Evolutionary conservation across 2,888 invertebrate genomes (phyloP).

Genomic region (Oligia strigilis): DNA sequence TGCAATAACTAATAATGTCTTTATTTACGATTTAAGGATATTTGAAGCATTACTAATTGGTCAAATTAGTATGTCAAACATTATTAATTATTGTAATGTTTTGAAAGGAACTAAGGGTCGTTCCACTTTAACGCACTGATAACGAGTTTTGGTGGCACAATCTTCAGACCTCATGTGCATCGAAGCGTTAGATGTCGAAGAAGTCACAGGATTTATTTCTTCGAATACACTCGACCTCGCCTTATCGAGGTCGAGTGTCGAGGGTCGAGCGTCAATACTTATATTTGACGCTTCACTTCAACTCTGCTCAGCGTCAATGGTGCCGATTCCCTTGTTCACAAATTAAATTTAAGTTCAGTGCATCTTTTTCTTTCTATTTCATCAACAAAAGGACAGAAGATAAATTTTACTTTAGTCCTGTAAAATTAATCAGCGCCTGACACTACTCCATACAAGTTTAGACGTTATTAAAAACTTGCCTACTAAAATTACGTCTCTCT

Average conservation of each 20-base stretch:
- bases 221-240: neutral
- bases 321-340: too few relatives aligned
- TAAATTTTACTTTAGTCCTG: too few relatives aligned
- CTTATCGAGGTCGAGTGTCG: neutral
- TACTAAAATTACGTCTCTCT: too few relatives aligned
- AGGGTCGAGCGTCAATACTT: neutral
- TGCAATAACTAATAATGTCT: conserved; percentile 2
- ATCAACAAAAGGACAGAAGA: too few relatives aligned
- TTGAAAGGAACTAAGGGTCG: neutral
- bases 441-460: too few relatives aligned
- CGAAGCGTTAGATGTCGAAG: conserved; percentile 1
- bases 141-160: neutral
- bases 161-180: conserved; percentile 2
- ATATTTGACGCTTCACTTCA: neutral
- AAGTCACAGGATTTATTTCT: neutral
- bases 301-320: neutral
- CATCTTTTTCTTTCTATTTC: too few relatives aligned
- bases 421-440: too few relatives aligned
- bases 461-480: too few relatives aligned
- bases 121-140: neutral
- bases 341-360: too few relatives aligned
- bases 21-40: conserved; percentile 23
- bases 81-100: neutral
- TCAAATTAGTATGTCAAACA: neutral
- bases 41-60: neutral